Base-by-base conservation (phyloP, 2,888 invertebrate genomes). In the Mesochorus sp. region DNA sequence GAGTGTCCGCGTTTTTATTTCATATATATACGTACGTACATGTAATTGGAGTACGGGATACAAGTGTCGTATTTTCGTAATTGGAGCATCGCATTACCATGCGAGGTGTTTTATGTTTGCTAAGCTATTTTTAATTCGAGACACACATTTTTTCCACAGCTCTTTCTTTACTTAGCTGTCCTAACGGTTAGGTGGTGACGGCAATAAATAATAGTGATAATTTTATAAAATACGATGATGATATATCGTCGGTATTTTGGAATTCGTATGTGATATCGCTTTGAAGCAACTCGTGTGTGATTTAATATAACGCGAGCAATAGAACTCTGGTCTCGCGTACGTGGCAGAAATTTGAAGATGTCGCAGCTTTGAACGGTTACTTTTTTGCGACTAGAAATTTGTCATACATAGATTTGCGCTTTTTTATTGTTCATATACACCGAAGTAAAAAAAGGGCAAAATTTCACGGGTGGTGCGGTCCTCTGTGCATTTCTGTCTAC, bases 51-150 rank as follows among this genome's bases (percentile, higher is more conserved):
- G 31, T 55, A 67, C 42, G 37, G 14, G 31, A 57, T 14, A 53
- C 12, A 14, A 26, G 47, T 67, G 59, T 77, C 66, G 67, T 21
- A 62, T 61, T 73, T 55, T 73, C 67, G 67, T 39, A 68, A 77
- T 72, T 62, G 67, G 47, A 72, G 61, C 62, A 14, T 72, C 67
- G 61, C 61, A 55, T 62, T 61, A 53, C 66, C 28, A 14, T 53
- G 70, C 55, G 47, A 71, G 55, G 53, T 67, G 55, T 76, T n/a
- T n/a, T 53, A 47, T 68, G 26, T 67, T 76, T 66, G 66, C 59
- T 76, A 42, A 76, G 66, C 66, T 49, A 44, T 53, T 72, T 34
- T 67, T 64, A 72, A 67, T 72, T 61, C 72, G 26, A 37, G 71
- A 67, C 47, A 53, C 53, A 72, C n/a, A n/a, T n/a, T n/a, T n/a